Evolutionary conservation across 2,113 vertebrate species (phyloP).

Genomic region (Peromyscus californicus): DNA sequence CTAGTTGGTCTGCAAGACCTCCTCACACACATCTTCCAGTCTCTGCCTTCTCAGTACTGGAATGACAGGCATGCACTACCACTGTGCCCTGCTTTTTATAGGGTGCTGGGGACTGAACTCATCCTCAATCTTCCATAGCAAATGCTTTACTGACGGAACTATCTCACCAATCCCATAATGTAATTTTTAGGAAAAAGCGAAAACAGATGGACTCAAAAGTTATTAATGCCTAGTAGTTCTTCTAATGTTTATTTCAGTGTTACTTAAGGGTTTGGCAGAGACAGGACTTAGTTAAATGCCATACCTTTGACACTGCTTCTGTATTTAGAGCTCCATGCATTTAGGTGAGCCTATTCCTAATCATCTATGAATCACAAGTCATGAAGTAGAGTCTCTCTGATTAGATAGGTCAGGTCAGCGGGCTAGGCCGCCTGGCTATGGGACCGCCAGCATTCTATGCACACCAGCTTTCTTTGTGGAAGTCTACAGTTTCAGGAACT

Average conservation of each 20-base stretch:
- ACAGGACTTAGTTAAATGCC: background rate
- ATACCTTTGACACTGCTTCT: slow-evolving; percentile 36
- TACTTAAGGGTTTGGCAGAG: background rate
- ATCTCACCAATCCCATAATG: background rate
- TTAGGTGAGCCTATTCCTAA: slow-evolving; percentile 43
- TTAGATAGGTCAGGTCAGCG: background rate
- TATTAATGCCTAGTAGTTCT: background rate
- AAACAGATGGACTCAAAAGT: slow-evolving; percentile 32
- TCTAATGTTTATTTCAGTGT: slow-evolving; percentile 9
- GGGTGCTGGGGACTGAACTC: background rate
- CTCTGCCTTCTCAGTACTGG: background rate
- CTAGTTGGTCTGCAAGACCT: background rate
- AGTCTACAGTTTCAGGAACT: background rate
- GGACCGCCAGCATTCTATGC: background rate
- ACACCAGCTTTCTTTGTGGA: background rate
- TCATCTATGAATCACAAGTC: background rate
- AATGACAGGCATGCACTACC: background rate
- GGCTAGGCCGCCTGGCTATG: background rate
- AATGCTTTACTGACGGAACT: background rate
- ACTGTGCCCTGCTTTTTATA: background rate
- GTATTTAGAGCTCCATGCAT: slow-evolving; percentile 7
- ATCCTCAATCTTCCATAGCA: background rate
- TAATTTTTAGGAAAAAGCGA: slow-evolving; percentile 16
- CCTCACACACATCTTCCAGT: background rate
- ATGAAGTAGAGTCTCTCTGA: slow-evolving; percentile 1